Evolutionary conservation across 2,113 vertebrate species (phyloP).

Genomic region (Ochotona curzoniae): DNA sequence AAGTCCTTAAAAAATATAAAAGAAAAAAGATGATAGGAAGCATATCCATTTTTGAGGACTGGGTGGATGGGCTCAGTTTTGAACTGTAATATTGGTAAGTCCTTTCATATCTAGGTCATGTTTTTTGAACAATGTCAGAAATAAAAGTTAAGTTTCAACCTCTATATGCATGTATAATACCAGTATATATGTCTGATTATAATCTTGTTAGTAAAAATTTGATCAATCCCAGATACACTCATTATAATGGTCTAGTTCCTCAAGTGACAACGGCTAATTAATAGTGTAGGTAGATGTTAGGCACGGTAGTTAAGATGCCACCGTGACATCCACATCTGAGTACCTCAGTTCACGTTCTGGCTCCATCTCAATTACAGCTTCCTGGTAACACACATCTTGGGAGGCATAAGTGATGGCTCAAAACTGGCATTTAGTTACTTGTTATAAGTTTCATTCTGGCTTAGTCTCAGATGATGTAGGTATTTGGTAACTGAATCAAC

Average conservation of each 20-base stretch:
- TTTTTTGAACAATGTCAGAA: constrained; percentile 1
- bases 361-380: no score
- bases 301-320: no score
- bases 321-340: no score
- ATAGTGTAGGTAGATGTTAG: background rate
- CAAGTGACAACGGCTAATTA: background rate
- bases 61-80: background rate
- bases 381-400: no score
- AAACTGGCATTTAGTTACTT: no score
- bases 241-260: background rate
- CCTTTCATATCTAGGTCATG: background rate
- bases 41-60: background rate
- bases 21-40: background rate
- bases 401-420: no score
- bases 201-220: background rate
- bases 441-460: no score
- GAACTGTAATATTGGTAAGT: background rate
- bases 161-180: background rate
- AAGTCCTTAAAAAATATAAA: no score
- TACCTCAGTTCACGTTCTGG: no score
- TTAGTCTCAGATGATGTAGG: no score
- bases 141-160: constrained; percentile 20
- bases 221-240: background rate
- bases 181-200: background rate
- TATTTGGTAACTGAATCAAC: no score